These are phyloP conservation scores for Papilio helenus DNA, from an alignment of 1,140 invertebrate genomes.

Conservation along the genomic window DNA sequence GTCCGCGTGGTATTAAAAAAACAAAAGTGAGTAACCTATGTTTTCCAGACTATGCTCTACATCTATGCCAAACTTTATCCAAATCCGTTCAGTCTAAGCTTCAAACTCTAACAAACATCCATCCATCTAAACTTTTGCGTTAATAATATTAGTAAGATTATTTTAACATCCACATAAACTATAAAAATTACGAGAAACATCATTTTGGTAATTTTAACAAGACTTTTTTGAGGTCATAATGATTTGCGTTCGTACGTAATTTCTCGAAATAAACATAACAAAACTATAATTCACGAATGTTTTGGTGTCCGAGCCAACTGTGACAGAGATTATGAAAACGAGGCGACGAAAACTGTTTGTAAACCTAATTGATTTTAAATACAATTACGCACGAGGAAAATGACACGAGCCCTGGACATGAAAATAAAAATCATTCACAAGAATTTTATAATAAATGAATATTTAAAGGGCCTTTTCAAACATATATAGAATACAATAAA, in stretches of 20 bases:
- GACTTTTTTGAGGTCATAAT: slow-evolving; percentile 15
- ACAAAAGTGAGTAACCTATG: too few species aligned
- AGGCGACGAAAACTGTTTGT: slow-evolving; percentile 23
- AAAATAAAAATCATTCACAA: too few species aligned
- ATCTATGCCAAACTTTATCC: too few species aligned
- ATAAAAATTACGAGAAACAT: background rate
- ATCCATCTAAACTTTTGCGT: too few species aligned
- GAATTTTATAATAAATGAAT: too few species aligned
- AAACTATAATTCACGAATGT: slow-evolving; percentile 26
- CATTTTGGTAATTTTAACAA: background rate
- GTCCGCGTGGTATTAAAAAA: too few species aligned
- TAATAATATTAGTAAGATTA: too few species aligned
- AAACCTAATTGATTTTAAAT: background rate
- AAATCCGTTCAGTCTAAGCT: too few species aligned
- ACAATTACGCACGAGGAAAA: slow-evolving; percentile 7
- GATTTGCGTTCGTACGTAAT: slow-evolving; percentile 25
- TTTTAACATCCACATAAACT: background rate
- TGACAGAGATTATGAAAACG: slow-evolving; percentile 24
- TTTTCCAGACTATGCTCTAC: too few species aligned
- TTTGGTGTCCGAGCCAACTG: slow-evolving; percentile 30
- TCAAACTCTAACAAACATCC: too few species aligned
- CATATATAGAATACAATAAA: too few species aligned
- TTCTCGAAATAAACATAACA: slow-evolving; percentile 26
- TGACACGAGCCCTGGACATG: background rate
- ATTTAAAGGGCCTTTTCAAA: too few species aligned